Evolutionary conservation across 2,797 vertebrate species (phyloP).

Genomic region (Zalophus californianus): DNA sequence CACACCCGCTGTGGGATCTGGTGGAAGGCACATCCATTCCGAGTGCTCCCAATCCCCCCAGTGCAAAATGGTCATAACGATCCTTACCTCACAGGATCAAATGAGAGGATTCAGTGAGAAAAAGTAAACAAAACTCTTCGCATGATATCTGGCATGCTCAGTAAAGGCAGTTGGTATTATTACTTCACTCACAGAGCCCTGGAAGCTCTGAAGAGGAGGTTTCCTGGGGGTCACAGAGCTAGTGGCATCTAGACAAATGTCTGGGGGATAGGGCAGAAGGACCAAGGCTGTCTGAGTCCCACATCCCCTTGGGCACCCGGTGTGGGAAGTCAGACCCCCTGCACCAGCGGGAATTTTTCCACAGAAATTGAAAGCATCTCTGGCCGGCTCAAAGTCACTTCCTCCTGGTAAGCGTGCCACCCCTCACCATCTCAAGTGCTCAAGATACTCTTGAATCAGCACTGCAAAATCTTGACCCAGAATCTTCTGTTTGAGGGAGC

Average conservation of each 20-base stretch:
- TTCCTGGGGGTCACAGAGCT: not conserved
- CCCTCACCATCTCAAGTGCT: not conserved
- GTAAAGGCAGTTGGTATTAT: not conserved
- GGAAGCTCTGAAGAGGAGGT: not conserved
- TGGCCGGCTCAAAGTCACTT: constrained; percentile 40
- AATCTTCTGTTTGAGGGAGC: constrained; percentile 58
- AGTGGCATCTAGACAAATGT: not conserved
- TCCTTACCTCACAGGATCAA: not conserved
- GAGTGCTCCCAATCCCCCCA: not conserved
- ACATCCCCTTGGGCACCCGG: not conserved
- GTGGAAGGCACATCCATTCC: not conserved
- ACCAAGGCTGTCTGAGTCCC: not conserved
- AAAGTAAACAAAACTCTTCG: not conserved
- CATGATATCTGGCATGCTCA: not conserved
- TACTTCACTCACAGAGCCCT: not conserved
- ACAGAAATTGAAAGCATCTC: constrained; percentile 56
- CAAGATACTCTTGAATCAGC: constrained; percentile 40
- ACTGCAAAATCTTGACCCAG: constrained; percentile 53
- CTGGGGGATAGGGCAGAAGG: not conserved
- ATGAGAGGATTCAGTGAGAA: not conserved
- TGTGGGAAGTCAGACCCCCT: not conserved
- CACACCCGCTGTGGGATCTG: too few relatives aligned
- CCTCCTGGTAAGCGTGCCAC: not conserved
- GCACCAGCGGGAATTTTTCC: not conserved
- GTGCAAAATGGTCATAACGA: not conserved